Evolutionary conservation across 2,797 vertebrate species (phyloP).

Genomic region (Lacerta agilis): DNA sequence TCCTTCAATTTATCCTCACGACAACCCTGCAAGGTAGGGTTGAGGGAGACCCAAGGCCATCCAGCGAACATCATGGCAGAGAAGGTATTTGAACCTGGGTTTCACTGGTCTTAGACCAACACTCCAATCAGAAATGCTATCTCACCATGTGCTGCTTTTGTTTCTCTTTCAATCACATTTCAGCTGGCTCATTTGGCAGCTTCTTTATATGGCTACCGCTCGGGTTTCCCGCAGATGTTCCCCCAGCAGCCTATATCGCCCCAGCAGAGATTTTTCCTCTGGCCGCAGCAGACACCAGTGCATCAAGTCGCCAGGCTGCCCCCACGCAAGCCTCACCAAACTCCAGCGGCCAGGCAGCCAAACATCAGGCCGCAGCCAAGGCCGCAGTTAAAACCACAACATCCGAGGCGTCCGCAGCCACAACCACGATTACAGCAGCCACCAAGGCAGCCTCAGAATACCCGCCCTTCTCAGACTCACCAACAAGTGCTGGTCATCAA

Average conservation of each 20-base stretch:
- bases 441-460: conserved; percentile 39
- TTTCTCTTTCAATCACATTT: neutral
- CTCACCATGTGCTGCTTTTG: neutral
- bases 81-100: neutral
- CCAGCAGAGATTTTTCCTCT: conserved; percentile 10
- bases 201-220: conserved; percentile 43
- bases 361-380: conserved; percentile 37
- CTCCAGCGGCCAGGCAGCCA: conserved; percentile 38
- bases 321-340: conserved; percentile 42
- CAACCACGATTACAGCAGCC: conserved; percentile 14
- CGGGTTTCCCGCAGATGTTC: conserved; percentile 47
- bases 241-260: conserved; percentile 60
- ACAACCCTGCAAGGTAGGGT: neutral
- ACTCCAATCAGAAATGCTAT: neutral
- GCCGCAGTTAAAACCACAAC: neutral
- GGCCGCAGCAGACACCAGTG: conserved; percentile 31
- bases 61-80: neutral
- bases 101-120: neutral
- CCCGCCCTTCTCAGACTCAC: conserved; percentile 26
- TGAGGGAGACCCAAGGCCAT: no score
- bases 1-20: neutral
- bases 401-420: neutral
- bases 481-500: conserved; percentile 32
- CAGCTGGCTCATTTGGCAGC: conserved; percentile 25
- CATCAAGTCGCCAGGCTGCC: conserved; percentile 22